Percentiles rank a stretch among this genome's conserved stretches.
These are phyloP conservation scores for Redunca redunca DNA, from an alignment of 2,113 vertebrate species.

Conservation along the genomic window DNA sequence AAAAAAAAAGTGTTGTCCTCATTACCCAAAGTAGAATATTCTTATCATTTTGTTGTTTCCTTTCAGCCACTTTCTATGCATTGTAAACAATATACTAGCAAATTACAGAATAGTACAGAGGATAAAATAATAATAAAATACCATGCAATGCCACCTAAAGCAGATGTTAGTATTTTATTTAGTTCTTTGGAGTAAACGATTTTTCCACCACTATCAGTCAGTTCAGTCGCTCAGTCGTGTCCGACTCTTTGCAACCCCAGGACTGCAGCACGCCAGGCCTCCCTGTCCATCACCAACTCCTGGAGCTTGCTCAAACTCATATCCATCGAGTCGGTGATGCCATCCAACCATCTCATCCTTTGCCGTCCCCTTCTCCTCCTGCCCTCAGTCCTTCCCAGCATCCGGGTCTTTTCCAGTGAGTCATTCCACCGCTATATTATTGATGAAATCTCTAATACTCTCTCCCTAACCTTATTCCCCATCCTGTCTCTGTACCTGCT, in stretches of 20 bases:
- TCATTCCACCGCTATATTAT: neutral
- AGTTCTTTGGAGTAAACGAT: neutral
- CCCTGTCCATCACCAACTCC: neutral
- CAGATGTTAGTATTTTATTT: slow-evolving; percentile 6
- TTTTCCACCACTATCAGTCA: neutral
- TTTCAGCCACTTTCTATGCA: neutral
- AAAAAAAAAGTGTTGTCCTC: neutral
- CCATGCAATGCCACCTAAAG: neutral
- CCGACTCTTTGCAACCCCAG: neutral
- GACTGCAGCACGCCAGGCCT: neutral
- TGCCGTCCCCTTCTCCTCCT: neutral
- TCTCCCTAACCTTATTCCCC: neutral
- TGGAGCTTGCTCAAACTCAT: neutral
- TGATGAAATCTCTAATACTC: neutral
- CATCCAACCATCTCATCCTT: neutral
- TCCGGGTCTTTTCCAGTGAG: neutral
- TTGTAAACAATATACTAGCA: neutral
- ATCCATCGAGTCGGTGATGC: neutral
- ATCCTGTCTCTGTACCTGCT: neutral
- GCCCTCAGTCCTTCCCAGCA: neutral
- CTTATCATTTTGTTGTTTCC: neutral
- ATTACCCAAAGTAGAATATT: neutral
- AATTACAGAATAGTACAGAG: neutral
- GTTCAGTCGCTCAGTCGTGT: neutral
- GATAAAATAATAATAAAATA: neutral